Base-by-base conservation (phyloP, 2,888 invertebrate genomes). In the Pegoplata infirma region DNA sequence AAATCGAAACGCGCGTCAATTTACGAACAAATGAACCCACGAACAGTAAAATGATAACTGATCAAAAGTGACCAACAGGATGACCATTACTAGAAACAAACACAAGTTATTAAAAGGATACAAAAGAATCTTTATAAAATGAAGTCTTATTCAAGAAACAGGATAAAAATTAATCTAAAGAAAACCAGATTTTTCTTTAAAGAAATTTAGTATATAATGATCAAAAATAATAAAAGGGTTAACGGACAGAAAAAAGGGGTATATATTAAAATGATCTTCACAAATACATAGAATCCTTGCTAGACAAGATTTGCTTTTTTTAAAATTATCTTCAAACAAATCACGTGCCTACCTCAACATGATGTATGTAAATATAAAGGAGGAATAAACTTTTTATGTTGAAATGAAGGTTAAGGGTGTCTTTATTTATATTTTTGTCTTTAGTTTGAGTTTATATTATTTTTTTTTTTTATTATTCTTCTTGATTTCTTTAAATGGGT, bases 51-150 rank as follows among this genome's bases (percentile, higher is more conserved):
- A 66, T 56, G 14, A 10, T n/a, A 79, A 79, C 78, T 79, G 78
- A 79, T 79, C 78, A 36, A 55, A 75, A 79, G 74, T 79, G 78
- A 79, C 75, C 78, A 79, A 75, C 53, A 40, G 23, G 66, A 79
- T 67, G 74, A 56, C 61, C 74, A 66, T 36, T 49, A 51, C n/a
- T 8, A 66, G 36, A 47, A 25, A 64, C 46, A 4, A 55, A 21
- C 40, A 28, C 47, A 64, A 64, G 68, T 40, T 25, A 51, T n/a
- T n/a, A n/a, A n/a, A 17, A 7, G 3, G 12, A 16, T 5, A 17
- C 44, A 40, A 25, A 53, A 14, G 2, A 47, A 64, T n/a, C n/a
- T 12, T n/a, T 17, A 36, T 8, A 55, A 59, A 12, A 67, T 76
- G 55, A 73, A 51, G 49, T 64, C 44, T 51, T 55, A 40, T 51